A percentile compares a stretch with the other conserved stretches of the same genome.
Evolutionary conservation across 2,888 invertebrate genomes (phyloP).

Genomic region (Thymelicus acteon): DNA sequence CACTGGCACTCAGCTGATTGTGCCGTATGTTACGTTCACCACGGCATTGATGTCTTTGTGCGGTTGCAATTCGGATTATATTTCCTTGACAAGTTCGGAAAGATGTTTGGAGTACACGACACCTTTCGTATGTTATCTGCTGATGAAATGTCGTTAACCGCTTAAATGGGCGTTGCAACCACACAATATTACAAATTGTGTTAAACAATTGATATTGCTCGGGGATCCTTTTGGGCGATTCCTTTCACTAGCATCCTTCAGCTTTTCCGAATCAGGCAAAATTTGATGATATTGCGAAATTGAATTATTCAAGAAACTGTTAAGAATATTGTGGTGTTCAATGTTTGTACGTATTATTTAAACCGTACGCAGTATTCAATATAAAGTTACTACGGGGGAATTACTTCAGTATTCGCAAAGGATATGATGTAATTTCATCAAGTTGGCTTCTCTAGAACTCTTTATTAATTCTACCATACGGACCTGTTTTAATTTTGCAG

Average conservation of each 20-base stretch:
- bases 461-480: no score
- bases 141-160: constrained; percentile 26
- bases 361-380: no score
- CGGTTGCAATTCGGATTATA: constrained; percentile 14
- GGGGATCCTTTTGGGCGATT: background rate
- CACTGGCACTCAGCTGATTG: constrained; percentile 39
- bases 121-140: constrained; percentile 21
- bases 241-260: background rate
- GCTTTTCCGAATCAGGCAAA: background rate
- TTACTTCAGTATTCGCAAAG: background rate
- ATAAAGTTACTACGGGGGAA: background rate
- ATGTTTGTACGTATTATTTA: no score
- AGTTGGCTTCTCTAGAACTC: background rate
- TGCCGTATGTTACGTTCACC: constrained; percentile 32
- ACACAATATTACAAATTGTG: background rate
- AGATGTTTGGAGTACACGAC: constrained; percentile 18
- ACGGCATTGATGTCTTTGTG: constrained; percentile 33
- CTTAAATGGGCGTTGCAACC: background rate
- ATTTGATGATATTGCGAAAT: background rate
- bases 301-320: no score
- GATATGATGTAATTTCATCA: background rate
- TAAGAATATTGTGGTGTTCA: no score
- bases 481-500: no score
- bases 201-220: background rate
- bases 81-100: constrained; percentile 18